Evolutionary conservation across 2,113 vertebrate species (phyloP).

Genomic region (Clinocottus analis): DNA sequence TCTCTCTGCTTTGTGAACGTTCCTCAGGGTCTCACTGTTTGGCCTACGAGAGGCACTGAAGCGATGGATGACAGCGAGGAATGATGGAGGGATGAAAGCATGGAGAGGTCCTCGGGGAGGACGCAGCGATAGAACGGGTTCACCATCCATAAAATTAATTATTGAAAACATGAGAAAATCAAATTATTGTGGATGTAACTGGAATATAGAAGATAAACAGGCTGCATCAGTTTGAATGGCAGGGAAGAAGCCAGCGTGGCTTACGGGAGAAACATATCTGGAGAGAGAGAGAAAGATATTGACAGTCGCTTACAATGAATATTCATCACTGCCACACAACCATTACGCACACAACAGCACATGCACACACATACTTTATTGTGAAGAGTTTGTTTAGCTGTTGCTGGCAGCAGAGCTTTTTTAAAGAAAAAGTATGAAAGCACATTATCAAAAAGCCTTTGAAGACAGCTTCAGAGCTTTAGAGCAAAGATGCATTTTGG

Average conservation of each 20-base stretch:
- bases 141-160: conserved; percentile 77
- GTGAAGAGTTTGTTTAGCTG: conserved; percentile 43
- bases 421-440: conserved; percentile 55
- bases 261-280: conserved; percentile 50
- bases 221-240: conserved; percentile 57
- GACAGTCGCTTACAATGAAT: conserved; percentile 55
- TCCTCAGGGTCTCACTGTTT: conserved; percentile 55
- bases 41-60: conserved; percentile 52
- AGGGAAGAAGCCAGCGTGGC: conserved; percentile 46
- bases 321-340: conserved; percentile 56
- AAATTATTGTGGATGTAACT: conserved; percentile 71
- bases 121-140: conserved; percentile 53
- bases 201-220: conserved; percentile 69
- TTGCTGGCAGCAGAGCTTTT: conserved; percentile 56
- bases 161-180: conserved; percentile 74
- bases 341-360: conserved; percentile 22
- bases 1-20: conserved; percentile 34
- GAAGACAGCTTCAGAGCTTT: conserved; percentile 71
- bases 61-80: conserved; percentile 57
- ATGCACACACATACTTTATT: conserved; percentile 26
- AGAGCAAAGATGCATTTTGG: conserved; percentile 63
- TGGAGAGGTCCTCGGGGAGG: conserved; percentile 59
- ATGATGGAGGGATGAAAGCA: conserved; percentile 67
- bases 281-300: conserved; percentile 44
- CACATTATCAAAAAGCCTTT: conserved; percentile 66